Evolutionary conservation across 2,113 vertebrate species (phyloP).

Genomic region (Ammodramus savannarum): DNA sequence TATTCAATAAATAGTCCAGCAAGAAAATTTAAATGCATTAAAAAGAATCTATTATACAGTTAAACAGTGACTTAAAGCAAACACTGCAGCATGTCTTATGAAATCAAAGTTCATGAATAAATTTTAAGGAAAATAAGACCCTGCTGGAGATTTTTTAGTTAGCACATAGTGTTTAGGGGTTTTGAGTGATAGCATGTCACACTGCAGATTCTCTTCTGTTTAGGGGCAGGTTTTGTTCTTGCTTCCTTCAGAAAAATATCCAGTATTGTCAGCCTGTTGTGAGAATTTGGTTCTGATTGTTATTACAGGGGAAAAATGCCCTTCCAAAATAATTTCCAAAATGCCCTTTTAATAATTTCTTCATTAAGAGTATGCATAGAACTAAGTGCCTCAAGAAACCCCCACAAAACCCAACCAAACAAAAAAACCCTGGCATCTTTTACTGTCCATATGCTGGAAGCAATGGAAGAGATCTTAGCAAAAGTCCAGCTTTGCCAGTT

Average conservation of each 20-base stretch:
- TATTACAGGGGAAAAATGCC: background rate
- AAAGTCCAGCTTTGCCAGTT: background rate
- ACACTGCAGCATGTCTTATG: background rate
- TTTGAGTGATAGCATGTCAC: background rate
- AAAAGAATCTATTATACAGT: background rate
- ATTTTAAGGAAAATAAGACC: background rate
- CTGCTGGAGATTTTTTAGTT: background rate
- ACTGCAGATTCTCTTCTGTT: background rate
- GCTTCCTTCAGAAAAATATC: background rate
- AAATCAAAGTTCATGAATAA: background rate
- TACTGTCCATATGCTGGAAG: background rate
- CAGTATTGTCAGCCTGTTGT: background rate
- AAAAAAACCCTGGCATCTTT: background rate
- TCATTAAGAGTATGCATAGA: background rate
- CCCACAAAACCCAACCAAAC: background rate
- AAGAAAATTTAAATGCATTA: background rate
- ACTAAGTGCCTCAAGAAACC: background rate
- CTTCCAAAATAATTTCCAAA: too few species aligned
- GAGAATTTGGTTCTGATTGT: background rate
- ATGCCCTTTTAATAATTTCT: background rate
- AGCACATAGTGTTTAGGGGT: background rate
- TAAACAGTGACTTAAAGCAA: conserved; percentile 2
- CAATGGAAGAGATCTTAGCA: background rate
- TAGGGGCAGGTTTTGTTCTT: background rate
- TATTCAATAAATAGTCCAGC: background rate